Evolutionary conservation across 1,140 invertebrate species (phyloP), one percentile per base, ranked within the genome.

Genomic region (Conus betulinus): DNA sequence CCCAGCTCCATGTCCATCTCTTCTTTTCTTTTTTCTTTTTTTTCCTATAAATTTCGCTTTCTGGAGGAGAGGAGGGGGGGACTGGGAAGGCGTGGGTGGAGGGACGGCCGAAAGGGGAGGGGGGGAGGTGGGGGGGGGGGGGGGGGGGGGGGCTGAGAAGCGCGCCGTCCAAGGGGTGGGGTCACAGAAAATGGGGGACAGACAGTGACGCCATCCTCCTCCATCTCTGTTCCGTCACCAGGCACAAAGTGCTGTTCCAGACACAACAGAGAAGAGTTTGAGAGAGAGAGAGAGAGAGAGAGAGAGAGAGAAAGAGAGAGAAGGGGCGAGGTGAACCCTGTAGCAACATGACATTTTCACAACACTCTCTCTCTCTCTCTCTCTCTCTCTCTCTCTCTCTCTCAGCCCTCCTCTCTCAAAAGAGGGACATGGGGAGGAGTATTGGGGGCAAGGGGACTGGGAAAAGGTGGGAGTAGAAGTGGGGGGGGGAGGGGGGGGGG

Each of bases 321-420:
- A 51, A 13, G 27, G 76, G 27, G 76, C 11, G 76, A 78, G 39
- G 27, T 39, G 25, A 78, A 78, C 25, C 76, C 76, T 39, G 76
- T 78, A 78, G 76, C 76, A 78, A 78, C 76, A 78, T 78, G 76
- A 78, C 76, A 78, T 78, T 78, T 78, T 78, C 76, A 78, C 25
- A 51, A 4, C 25, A 78, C 76, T 20, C 20, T 8, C 17, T 20
- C 17, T 8, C 15, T 20, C 84, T 39, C n/a, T n/a, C n/a, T n/a
- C 83, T 84, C 83, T 84, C 53, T 84, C 83, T 84, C 83, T 84
- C 55, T 85, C 17, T 27, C 84, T 71, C 67, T 23, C 67, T n/a
- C 10, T 20, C 60, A 63, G 10, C 60, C 60, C 60, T 51, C 82
- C 53, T 39, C 13, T 8, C n/a, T 20, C 25, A 60, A 27, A 23